Base-by-base conservation (phyloP, 2,888 invertebrate genomes). In the Campoplex capitator region DNA sequence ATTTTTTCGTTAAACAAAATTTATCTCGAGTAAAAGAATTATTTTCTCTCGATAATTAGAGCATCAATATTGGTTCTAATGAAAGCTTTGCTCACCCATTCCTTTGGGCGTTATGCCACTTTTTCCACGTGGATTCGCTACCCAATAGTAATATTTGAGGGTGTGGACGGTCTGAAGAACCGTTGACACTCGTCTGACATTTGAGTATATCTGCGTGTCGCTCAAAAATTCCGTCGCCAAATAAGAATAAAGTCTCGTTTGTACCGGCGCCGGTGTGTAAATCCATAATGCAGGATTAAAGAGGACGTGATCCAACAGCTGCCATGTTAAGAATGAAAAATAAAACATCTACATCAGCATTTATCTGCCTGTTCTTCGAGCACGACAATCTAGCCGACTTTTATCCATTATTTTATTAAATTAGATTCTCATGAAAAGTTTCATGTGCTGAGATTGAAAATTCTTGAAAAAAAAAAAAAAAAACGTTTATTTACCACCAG, bases 251-350 rank as follows among this genome's bases (percentile, higher is more conserved):
- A 99, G 96, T 90, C 97, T 96, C 70, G 98, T 98, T 95, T 99
- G 99, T 11, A 99, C 99, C 89, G 98, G 97, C 51, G 99, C 98
- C 76, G 99, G 98, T 16, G 99, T 98, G 95, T 99, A 98, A 93
- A 99, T 99, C 99, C 99, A 99, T 88, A 99, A 96, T 48, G 99
- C 98, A 11, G 99, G 99, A 96, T 99, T 99, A 96, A 99, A 99
- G 90, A 99, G 97, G 86, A 99, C 98, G 96, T 99, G 99, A 95
- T 99, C 99, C 96, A 99, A 96, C 91, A 99, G 97, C 97, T 99
- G 99, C 97, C 97, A 97, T 93, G 97, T 97, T 93, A 97, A 96
- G 96, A 97, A 97, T 94, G 97, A 97, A 96, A 97, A 97, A 96
- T 97, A 98, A 96, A 97, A 97, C 95, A 97, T 97, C 97, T 98